Percentiles rank a stretch among this genome's conserved stretches.
phyloP scores from a whole-genome alignment of 2,888 invertebrate genomes.

The Portevinia maculata region DNA sequence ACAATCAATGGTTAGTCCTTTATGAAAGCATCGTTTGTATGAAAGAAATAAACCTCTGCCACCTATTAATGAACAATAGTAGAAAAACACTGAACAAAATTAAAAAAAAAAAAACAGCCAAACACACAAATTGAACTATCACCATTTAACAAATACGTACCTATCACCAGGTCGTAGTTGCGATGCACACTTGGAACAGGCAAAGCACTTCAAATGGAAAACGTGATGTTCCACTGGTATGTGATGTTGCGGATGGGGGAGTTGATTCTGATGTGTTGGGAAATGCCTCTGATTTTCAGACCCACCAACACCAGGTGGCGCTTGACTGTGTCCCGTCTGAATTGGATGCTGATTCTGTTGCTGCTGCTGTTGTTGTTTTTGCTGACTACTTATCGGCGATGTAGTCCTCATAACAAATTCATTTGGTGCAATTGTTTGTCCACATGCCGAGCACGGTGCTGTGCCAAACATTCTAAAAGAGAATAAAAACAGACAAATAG shows the following conservation, averaged over 20 bases:
- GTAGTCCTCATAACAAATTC: constrained; percentile 92
- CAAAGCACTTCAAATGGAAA: constrained; percentile 97
- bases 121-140: constrained; percentile 71
- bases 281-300: constrained; percentile 75
- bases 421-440: constrained; percentile 94
- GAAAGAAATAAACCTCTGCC: constrained; percentile 8
- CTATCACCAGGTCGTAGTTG: constrained; percentile 95
- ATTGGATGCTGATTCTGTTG: constrained; percentile 78
- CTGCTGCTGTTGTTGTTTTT: constrained; percentile 78
- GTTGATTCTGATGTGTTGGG: constrained; percentile 73
- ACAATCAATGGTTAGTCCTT: neutral
- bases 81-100: constrained; percentile 12
- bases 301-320: constrained; percentile 72
- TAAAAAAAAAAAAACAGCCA: constrained; percentile 5
- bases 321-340: constrained; percentile 71
- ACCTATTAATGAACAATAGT: constrained; percentile 22
- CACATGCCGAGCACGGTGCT: constrained; percentile 94
- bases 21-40: neutral
- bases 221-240: constrained; percentile 86
- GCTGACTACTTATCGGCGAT: constrained; percentile 76
- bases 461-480: constrained; percentile 92
- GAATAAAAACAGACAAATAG: constrained; percentile 21
- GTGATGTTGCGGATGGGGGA: constrained; percentile 69
- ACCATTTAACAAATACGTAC: constrained; percentile 81
- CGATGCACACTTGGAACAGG: constrained; percentile 94